These are phyloP conservation scores for Indicator indicator DNA, from an alignment of 2,113 vertebrate species.

Conservation along the genomic window DNA sequence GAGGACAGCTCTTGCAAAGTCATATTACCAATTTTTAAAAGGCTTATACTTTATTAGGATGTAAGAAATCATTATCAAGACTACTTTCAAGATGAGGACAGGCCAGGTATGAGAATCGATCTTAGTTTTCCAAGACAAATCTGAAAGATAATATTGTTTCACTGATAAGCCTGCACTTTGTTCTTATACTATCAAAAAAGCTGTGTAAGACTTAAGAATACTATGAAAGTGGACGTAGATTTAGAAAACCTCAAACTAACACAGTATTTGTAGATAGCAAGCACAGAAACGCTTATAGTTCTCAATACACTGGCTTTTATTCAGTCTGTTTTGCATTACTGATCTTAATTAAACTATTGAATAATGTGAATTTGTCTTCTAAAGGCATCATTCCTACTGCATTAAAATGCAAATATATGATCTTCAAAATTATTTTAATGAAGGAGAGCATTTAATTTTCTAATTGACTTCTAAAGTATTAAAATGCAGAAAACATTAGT, in stretches of 20 bases:
- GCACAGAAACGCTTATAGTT: not conserved
- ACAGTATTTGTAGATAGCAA: not conserved
- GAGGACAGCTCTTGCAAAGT: not conserved
- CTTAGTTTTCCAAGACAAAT: not conserved
- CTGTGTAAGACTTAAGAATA: not conserved
- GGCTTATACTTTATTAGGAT: not conserved
- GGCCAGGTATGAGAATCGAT: not conserved
- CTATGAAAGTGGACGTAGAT: not conserved
- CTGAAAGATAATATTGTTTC: not conserved
- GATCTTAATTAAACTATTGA: constrained; percentile 51
- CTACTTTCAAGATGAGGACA: not conserved
- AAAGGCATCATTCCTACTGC: constrained; percentile 9
- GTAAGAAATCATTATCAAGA: not conserved
- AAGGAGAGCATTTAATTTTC: constrained; percentile 40
- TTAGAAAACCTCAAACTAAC: constrained; percentile 29
- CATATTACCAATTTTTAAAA: not conserved
- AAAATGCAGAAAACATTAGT: constrained; percentile 13
- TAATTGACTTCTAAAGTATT: constrained; percentile 43
- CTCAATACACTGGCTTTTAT: not conserved
- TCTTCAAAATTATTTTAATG: constrained; percentile 38
- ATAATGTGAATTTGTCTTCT: constrained; percentile 31
- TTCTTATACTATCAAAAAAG: not conserved
- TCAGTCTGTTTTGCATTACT: constrained; percentile 29
- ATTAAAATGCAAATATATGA: constrained; percentile 51
- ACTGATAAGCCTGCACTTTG: not conserved